These are phyloP conservation scores for Tetrax tetrax DNA, from an alignment of 2,113 vertebrate species.

Conservation along the genomic window DNA sequence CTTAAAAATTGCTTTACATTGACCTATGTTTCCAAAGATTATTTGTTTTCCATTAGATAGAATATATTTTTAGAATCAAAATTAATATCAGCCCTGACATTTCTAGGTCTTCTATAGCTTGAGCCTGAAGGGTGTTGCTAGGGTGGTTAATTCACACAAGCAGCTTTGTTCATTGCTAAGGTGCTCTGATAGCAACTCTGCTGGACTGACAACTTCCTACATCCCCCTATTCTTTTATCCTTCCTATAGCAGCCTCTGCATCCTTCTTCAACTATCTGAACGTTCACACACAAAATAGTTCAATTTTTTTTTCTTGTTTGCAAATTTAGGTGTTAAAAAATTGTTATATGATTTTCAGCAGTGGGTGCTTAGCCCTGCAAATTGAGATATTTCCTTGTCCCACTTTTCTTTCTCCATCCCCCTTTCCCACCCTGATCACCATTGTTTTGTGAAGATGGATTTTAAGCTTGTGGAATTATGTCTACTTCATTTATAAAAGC, in stretches of 20 bases:
- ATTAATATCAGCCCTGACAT: not conserved
- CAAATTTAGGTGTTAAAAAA: not conserved
- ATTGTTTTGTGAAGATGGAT: not conserved
- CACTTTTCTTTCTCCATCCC: not conserved
- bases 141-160: not conserved
- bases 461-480: not conserved
- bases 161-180: not conserved
- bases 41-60: not conserved
- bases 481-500: not conserved
- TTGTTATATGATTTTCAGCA: not conserved
- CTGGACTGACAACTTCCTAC: not conserved
- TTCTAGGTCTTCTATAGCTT: not conserved
- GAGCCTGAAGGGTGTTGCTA: not conserved
- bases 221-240: not conserved
- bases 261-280: not conserved
- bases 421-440: not conserved
- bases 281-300: not conserved
- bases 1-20: not conserved
- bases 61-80: not conserved
- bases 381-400: not conserved
- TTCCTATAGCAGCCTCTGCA: not conserved
- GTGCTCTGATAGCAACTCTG: not conserved
- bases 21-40: not conserved
- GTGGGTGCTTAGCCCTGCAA: not conserved
- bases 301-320: not conserved